Evolutionary conservation across 2,797 vertebrate species (phyloP), one percentile per base, ranked within the genome.

Genomic region (Staurois parvus): DNA sequence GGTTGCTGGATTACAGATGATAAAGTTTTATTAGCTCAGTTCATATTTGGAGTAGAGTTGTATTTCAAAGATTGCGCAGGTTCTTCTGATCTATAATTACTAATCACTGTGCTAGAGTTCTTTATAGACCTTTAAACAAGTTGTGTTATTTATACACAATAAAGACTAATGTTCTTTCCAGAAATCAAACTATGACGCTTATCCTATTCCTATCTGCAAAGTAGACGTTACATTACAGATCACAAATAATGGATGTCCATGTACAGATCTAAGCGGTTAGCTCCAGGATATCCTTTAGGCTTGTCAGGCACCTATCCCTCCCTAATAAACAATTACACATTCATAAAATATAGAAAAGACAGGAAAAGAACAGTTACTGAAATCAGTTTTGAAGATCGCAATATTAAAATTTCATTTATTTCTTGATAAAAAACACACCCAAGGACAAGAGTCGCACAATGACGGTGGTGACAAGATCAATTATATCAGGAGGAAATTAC

Each of bases 211-310:
- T 52, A 45, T 34, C 29, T 34, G 40, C 11, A 70, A 34, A 52
- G 24, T 17, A 15, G 24, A 30, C 4, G 32, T 17, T 30, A 77
- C 28, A 26, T 26, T 26, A 67, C 6, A 30, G 2, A 67, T 42
- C 26, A 26, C 10, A 29, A 10, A 72, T 67, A 59, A 72, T 72
- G n/a, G 21, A 32, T 26, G 34, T 21, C 34, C 13, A 59, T 4
- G 24, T 37, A 28, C 12, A 32, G 15, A 59, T 24, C 13, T 59
- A 21, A 26, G 29, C 19, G 6, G 4, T 24, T 72, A 15, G 13
- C 45, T 81, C 48, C 79, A 81, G 68, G 79, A 81, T 37, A 72
- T 81, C 79, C 79, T 81, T 5, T 15, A 59, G 37, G 34, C n/a
- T 28, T 40, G 24, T 34, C 66, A 56, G 30, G 28, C 17, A 67